Evolutionary conservation across 2,113 vertebrate species (phyloP).

Genomic region (Drymodes brunneopygia): DNA sequence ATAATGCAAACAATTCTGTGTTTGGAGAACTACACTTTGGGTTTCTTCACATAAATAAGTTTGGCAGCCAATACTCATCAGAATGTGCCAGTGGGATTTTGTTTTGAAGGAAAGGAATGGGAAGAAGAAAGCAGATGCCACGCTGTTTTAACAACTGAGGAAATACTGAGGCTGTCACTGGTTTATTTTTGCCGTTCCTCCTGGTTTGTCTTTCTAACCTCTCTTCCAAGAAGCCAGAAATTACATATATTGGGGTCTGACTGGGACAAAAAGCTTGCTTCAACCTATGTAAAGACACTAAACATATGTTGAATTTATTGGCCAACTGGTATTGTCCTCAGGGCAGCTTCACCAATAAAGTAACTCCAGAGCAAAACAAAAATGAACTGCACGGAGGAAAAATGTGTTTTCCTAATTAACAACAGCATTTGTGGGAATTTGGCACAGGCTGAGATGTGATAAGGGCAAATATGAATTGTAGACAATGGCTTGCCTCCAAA

Average conservation of each 20-base stretch:
- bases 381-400: not conserved
- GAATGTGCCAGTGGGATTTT: not conserved
- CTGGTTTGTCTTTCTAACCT: not conserved
- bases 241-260: not conserved
- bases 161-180: not conserved
- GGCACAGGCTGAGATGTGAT: not conserved
- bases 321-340: constrained; percentile 41
- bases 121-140: not conserved
- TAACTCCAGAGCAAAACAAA: constrained; percentile 25
- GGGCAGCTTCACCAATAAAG: constrained; percentile 48
- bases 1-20: not conserved
- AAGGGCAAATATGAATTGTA: constrained; percentile 21
- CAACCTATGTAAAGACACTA: constrained; percentile 1
- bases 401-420: constrained; percentile 55
- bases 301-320: constrained; percentile 54
- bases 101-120: not conserved
- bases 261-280: not conserved
- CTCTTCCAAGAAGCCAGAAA: not conserved
- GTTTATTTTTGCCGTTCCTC: not conserved
- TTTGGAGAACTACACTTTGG: not conserved
- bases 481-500: constrained; percentile 45
- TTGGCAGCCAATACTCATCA: not conserved
- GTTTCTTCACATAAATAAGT: not conserved
- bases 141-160: not conserved
- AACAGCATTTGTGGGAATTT: constrained; percentile 23